phyloP scores from a whole-genome alignment of 2,113 vertebrate genomes.

The Alethe castanea region DNA sequence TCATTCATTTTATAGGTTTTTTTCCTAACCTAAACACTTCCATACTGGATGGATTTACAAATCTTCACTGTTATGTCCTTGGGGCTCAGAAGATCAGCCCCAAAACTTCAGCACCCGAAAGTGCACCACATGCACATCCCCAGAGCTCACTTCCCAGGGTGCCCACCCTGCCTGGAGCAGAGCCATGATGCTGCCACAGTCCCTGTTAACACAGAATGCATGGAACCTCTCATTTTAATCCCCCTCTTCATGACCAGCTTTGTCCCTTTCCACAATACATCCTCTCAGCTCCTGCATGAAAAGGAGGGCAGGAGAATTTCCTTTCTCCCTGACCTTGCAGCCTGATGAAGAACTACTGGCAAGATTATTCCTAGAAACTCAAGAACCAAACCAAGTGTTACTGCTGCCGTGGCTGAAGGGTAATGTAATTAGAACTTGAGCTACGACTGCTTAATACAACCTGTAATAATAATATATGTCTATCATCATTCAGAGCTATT shows the following conservation, averaged over 20 bases:
- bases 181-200: background rate
- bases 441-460: conserved; percentile 10
- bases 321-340: conserved; percentile 8
- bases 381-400: conserved; percentile 7
- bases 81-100: background rate
- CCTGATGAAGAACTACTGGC: background rate
- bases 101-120: background rate
- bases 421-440: conserved; percentile 34
- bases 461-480: conserved; percentile 34
- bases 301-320: background rate
- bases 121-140: no score
- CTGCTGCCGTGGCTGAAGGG: conserved; percentile 27
- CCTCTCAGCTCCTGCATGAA: background rate
- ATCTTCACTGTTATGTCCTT: fast-evolving
- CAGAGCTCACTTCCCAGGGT: fast-evolving
- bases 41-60: background rate
- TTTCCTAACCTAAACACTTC: background rate
- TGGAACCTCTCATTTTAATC: background rate
- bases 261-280: background rate
- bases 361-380: background rate
- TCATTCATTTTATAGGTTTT: background rate
- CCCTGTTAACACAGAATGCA: fast-evolving
- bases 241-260: background rate
- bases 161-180: background rate
- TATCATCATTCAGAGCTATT: conserved; percentile 30